Base-by-base conservation (phyloP, 2,888 invertebrate species). In the Drosophila borealis region DNA sequence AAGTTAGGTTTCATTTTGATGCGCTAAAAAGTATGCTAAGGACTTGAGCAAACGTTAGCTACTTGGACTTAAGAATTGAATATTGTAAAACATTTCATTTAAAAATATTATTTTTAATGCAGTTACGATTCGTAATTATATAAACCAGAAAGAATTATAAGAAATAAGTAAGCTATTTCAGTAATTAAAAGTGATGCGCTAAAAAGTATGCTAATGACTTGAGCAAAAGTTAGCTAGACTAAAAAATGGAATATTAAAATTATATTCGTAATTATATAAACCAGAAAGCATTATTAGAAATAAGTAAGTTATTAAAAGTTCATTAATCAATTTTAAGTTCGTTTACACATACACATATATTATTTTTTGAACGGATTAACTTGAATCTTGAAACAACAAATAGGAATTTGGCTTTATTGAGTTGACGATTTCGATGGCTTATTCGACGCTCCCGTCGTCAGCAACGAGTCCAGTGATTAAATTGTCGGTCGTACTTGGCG, bases 401-500 rank as follows among this genome's bases (percentile, higher is more conserved):
- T 34, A 13, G 1, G 11, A 70, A 75, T 65, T 75, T 75, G 8
- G 42, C 13, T 19, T 54, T 45, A 44, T 37, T 37, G 29, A 25
- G 19, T 39, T 37, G 21, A 29, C 29, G 49, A 33, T 37, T 10
- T 14, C 34, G 34, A 17, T 51, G 36, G 33, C 39, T 66, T 37
- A 77, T 50, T 76, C 78, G 11, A 75, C 63, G 39, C 74, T 63
- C 8, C 65, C 73, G 14, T 68, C 72, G 33, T 70, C 74, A 3
- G 37, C 48, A 29, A 78, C 42, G 1, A 63, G 11, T 46, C 25
- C 68, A 46, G 46, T 4, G 10, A 45, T 13, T 1, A 49, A n/a
- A 10, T 8, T 37, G 9, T 61, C 46, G 4, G 19, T 4, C 39
- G 29, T 0, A 41, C 11, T 9, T 48, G 49, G 25, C 0, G 21